Percentiles rank a stretch among this genome's conserved stretches.
These are phyloP conservation scores for Catocala nupta DNA, from an alignment of 2,888 invertebrate genomes.

Conservation along the genomic window DNA sequence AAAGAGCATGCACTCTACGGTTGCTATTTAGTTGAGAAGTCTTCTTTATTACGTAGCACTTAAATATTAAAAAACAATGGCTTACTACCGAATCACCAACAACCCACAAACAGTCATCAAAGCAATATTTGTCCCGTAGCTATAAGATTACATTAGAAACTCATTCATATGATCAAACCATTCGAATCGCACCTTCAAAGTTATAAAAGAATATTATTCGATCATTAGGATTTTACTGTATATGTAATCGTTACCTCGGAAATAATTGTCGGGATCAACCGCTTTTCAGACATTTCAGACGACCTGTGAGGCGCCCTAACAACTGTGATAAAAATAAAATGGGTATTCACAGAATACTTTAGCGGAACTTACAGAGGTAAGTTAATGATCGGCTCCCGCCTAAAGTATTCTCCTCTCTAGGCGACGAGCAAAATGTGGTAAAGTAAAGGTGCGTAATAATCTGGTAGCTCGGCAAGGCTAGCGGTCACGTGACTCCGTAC, in stretches of 20 bases:
- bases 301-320: slow-evolving; percentile 17
- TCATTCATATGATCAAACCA: background rate
- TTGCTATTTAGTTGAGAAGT: too few species aligned
- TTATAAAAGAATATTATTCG: slow-evolving; percentile 5
- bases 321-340: slow-evolving; percentile 42
- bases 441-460: slow-evolving; percentile 22
- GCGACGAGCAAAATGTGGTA: slow-evolving; percentile 22
- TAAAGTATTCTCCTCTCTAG: slow-evolving; percentile 23
- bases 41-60: too few species aligned
- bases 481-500: too few species aligned
- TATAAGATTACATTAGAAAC: too few species aligned
- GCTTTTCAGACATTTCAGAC: slow-evolving; percentile 22
- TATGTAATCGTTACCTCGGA: slow-evolving; percentile 28
- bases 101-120: too few species aligned
- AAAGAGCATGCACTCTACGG: too few species aligned
- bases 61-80: too few species aligned
- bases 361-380: slow-evolving; percentile 21
- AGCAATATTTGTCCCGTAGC: too few species aligned
- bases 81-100: too few species aligned
- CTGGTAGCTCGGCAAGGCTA: too few species aligned
- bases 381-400: slow-evolving; percentile 38
- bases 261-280: slow-evolving; percentile 33
- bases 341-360: slow-evolving; percentile 29
- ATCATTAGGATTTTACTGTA: slow-evolving; percentile 11
- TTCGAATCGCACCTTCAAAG: background rate